A percentile compares a stretch with the other conserved stretches of the same genome.
Conservation (phyloP, 2,888 invertebrate species). For the Lasioglossum oenotherae region DNA sequence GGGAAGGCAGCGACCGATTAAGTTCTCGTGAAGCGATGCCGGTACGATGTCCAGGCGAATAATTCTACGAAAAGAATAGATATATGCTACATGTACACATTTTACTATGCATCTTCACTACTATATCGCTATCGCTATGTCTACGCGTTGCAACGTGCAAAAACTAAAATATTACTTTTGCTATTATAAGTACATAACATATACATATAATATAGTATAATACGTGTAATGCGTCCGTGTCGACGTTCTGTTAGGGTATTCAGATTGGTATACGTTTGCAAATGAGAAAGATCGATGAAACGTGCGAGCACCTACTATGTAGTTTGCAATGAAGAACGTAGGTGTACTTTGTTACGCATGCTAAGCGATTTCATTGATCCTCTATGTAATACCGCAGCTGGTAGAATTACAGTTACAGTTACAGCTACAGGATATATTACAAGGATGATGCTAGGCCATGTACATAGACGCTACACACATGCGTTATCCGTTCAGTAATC, state of each 20-base stretch:
- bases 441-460: neutral
- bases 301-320: neutral
- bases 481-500: constrained; percentile 9
- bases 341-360: constrained; percentile 16
- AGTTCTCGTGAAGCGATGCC: constrained; percentile 83
- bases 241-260: neutral
- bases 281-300: neutral
- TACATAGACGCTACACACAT: constrained; percentile 5
- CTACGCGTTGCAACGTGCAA: constrained; percentile 30
- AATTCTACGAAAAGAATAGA: constrained; percentile 82
- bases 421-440: constrained; percentile 6
- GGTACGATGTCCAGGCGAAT: constrained; percentile 83
- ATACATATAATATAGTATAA: neutral
- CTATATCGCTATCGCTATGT: neutral
- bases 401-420: neutral
- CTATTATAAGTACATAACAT: neutral
- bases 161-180: neutral
- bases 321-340: neutral
- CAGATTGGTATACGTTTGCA: neutral
- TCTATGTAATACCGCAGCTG: neutral
- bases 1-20: constrained; percentile 68
- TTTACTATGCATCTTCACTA: neutral
- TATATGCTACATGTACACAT: constrained; percentile 53
- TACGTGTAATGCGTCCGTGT: neutral
- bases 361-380: neutral